Evolutionary conservation across 2,797 vertebrate genomes (phyloP).

Genomic region (Fringilla coelebs): DNA sequence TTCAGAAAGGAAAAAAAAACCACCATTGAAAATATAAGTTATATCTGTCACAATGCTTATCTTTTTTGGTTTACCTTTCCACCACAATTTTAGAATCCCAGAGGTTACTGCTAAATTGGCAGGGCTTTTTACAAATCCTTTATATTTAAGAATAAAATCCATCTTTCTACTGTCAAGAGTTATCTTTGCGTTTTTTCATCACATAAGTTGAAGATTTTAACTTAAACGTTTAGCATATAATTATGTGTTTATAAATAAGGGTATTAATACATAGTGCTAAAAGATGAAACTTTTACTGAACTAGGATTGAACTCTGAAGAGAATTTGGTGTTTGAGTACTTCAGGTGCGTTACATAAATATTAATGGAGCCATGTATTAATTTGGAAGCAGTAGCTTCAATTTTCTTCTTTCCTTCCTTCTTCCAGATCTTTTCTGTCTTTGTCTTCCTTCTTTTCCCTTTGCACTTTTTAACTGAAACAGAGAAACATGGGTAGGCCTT

Average conservation of each 20-base stretch:
- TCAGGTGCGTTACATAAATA: background rate
- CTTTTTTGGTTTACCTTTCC: background rate
- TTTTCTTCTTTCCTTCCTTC: background rate
- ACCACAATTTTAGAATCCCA: background rate
- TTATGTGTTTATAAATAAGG: background rate
- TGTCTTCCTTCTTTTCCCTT: background rate
- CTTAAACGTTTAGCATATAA: background rate
- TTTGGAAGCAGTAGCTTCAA: background rate
- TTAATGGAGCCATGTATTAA: background rate
- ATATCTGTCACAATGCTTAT: background rate
- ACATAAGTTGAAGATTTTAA: background rate
- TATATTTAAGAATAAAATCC: background rate
- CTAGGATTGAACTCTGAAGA: background rate
- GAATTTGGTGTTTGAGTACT: background rate
- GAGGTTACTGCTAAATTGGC: background rate
- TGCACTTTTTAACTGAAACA: fast-evolving
- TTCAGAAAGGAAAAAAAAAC: background rate
- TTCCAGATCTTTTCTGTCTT: background rate
- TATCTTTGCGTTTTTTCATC: background rate
- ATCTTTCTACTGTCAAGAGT: background rate
- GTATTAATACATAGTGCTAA: background rate
- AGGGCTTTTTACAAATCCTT: background rate
- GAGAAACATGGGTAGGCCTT: background rate
- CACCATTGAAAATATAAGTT: background rate
- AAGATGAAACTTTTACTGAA: background rate